Evolutionary conservation across 2,888 invertebrate species (phyloP).

Genomic region (Rhagonycha fulva): DNA sequence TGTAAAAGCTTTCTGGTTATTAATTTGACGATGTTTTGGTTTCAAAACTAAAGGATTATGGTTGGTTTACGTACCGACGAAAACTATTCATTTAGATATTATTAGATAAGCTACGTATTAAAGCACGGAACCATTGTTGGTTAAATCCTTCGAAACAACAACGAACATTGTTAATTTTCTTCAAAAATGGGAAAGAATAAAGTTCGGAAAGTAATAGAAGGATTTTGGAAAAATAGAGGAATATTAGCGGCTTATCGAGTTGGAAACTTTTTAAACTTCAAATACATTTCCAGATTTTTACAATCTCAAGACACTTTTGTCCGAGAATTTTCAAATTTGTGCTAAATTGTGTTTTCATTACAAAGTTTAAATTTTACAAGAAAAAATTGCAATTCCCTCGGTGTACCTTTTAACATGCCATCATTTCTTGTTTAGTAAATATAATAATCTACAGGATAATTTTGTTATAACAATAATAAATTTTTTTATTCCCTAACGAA

Average conservation of each 20-base stretch:
- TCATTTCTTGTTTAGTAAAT: background rate
- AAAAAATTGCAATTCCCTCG: background rate
- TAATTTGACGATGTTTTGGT: background rate
- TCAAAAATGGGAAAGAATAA: background rate
- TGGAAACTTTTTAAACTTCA: constrained; percentile 18
- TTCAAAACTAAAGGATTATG: background rate
- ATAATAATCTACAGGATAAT: background rate
- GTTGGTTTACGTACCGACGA: background rate
- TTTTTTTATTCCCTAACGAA: too few relatives aligned
- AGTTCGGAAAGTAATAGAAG: background rate
- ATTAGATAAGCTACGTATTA: background rate
- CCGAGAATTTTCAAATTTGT: background rate
- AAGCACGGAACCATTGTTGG: background rate
- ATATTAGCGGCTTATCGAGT: background rate
- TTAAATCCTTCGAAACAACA: background rate
- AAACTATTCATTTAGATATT: background rate
- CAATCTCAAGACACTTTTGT: constrained; percentile 9
- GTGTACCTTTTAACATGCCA: background rate
- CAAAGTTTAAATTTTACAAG: background rate
- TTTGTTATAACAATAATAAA: background rate
- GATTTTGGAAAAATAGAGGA: background rate
- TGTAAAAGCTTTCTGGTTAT: background rate
- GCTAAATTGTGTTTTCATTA: background rate
- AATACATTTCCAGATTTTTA: constrained; percentile 12
- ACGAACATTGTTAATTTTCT: background rate